Percentiles rank a stretch among this genome's conserved stretches.
Evolutionary conservation across 2,888 invertebrate species (phyloP).

Genomic region (Cryptophagus acutangulus): DNA sequence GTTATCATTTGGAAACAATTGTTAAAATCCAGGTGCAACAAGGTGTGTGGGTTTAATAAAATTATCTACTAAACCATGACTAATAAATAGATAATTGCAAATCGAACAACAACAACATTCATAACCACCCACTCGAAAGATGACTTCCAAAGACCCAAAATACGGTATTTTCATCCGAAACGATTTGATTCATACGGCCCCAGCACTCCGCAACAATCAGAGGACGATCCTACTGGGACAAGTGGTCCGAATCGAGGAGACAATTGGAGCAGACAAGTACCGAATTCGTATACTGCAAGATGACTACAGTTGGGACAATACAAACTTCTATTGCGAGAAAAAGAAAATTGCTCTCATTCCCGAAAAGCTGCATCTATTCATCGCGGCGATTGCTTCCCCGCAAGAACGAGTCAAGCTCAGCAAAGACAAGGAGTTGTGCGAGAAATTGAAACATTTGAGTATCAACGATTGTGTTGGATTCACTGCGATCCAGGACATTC

Average conservation of each 20-base stretch:
- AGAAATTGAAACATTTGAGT: slow-evolving; percentile 45
- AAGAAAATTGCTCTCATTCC: slow-evolving; percentile 35
- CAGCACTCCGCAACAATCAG: slow-evolving; percentile 24
- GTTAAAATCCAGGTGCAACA: no score
- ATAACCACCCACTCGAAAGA: no score
- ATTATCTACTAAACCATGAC: no score
- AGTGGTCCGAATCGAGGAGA: slow-evolving; percentile 41
- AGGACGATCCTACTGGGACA: slow-evolving; percentile 43
- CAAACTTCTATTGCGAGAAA: slow-evolving; percentile 37
- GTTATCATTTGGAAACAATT: no score
- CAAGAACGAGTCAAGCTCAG: slow-evolving; percentile 52
- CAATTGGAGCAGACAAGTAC: slow-evolving; percentile 27
- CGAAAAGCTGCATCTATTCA: slow-evolving; percentile 50
- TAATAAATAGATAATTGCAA: no score
- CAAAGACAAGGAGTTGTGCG: slow-evolving; percentile 46
- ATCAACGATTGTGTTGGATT: slow-evolving; percentile 46
- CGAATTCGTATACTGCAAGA: slow-evolving; percentile 41
- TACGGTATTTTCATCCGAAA: slow-evolving; percentile 38
- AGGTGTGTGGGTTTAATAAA: no score
- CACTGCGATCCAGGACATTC: slow-evolving; percentile 36
- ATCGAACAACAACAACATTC: no score
- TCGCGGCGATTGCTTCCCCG: slow-evolving; percentile 51
- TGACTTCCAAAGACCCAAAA: slow-evolving; percentile 31
- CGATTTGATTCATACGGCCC: slow-evolving; percentile 30
- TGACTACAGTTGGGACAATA: slow-evolving; percentile 41